Base-by-base conservation (phyloP, 2,113 vertebrate species). In the Paedocypris sp. region DNA sequence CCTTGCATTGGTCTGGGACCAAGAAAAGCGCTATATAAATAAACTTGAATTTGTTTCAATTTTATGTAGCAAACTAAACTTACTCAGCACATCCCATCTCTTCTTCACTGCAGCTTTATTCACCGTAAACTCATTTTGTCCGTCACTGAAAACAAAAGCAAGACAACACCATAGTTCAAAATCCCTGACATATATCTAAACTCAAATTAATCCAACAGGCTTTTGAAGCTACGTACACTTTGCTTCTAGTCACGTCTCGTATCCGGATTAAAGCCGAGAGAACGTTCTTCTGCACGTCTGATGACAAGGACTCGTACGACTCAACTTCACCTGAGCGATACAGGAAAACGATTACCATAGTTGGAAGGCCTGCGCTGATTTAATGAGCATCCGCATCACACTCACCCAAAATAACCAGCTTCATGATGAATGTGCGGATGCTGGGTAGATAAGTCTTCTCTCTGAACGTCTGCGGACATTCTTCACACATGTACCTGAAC, bases 271-370 rank as follows among this genome's bases (percentile, higher is more conserved):
- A 85, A 26, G 88, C 80, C 9, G 84, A 71, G 63, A 96, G 66
- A 62, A 83, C 83, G 29, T 98, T 98, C 68, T 92, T 97, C 62
- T 93, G 91, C 22, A 82, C 72, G 60, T 98, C 91, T 0, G 90
- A 91, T 15, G 95, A 98, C 11, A 98, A 77, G 0, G 83, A 84
- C 52, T 98, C 92, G 0, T 90, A 90, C 67, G 90, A 90, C 26
- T 80, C 71, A 0, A 83, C 86, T 41, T 75, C 72, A 42, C 87
- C 94, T 98, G 64, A 68, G 25, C 58, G 1, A 52, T n/a, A n/a
- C n/a, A n/a, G n/a, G n/a, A n/a, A n/a, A n/a, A n/a, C n/a, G n/a
- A n/a, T n/a, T n/a, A n/a, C n/a, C n/a, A n/a, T n/a, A n/a, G n/a
- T n/a, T n/a, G n/a, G n/a, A n/a, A n/a, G n/a, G n/a, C n/a, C n/a